Percentiles rank a stretch among this genome's conserved stretches.
Conservation (phyloP, 2,888 invertebrate genomes). For the Plebejus anna region DNA sequence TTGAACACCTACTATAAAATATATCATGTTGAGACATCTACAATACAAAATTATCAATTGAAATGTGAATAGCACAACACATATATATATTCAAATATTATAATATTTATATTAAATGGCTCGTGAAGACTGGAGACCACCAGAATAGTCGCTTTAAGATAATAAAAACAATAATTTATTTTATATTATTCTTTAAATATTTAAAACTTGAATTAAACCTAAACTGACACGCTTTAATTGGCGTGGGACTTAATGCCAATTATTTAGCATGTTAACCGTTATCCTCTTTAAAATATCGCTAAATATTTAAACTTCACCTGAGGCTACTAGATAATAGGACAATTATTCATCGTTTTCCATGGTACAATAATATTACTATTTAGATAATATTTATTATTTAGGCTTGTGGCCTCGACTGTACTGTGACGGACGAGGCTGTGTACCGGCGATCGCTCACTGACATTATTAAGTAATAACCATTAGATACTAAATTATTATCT, state of each 20-base stretch:
- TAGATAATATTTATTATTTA: not conserved
- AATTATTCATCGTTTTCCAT: not conserved
- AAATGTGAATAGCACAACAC: not conserved
- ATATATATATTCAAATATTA: not conserved
- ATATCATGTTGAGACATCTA: not conserved
- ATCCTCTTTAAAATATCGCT: not conserved
- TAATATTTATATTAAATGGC: not conserved
- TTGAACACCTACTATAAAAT: not conserved
- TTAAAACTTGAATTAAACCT: not conserved
- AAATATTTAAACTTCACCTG: slow-evolving; percentile 1
- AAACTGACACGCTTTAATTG: not conserved
- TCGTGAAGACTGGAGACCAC: not conserved
- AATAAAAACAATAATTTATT: not conserved
- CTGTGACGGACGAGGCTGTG: slow-evolving; percentile 4
- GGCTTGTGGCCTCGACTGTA: slow-evolving; percentile 6
- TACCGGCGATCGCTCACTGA: slow-evolving; percentile 20
- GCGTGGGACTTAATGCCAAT: not conserved
- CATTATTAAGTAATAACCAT: slow-evolving; percentile 23
- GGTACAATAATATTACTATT: not conserved
- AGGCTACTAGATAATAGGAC: not conserved
- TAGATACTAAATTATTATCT: slow-evolving; percentile 12
- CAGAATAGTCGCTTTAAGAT: not conserved
- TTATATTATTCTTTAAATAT: not conserved
- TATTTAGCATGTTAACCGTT: not conserved
- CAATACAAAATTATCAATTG: not conserved